A percentile compares a stretch with the other conserved stretches of the same genome.
phyloP scores from a whole-genome alignment of 2,888 invertebrate genomes.

The Aricia artaxerxes region DNA sequence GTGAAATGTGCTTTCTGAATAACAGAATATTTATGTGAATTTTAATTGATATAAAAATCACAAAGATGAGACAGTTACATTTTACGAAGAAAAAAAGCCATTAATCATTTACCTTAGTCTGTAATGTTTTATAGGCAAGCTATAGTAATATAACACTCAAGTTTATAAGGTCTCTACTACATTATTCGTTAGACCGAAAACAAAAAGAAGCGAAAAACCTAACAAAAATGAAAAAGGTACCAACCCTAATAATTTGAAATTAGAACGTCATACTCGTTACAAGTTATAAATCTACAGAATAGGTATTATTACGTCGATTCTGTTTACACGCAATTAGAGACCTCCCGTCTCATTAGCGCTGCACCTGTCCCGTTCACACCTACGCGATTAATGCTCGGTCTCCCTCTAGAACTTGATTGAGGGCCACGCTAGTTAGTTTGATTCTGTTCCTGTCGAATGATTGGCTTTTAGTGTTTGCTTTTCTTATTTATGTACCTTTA shows the following conservation, averaged over 20 bases:
- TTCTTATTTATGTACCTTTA: conserved; percentile 36
- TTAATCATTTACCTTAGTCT: background rate
- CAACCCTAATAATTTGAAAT: conserved; percentile 35
- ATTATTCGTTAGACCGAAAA: background rate
- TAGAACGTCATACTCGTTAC: conserved; percentile 35
- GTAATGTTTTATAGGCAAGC: background rate
- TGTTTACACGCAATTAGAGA: conserved; percentile 76
- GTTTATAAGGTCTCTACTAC: background rate
- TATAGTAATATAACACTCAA: background rate
- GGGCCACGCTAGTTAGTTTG: conserved; percentile 60
- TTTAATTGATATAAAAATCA: no score
- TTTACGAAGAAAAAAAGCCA: no score
- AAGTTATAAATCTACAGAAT: conserved; percentile 47
- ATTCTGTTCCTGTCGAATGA: conserved; percentile 66
- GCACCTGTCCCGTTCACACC: conserved; percentile 51
- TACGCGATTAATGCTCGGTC: conserved; percentile 45
- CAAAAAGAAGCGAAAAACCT: background rate
- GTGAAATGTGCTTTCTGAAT: no score
- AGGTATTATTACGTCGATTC: conserved; percentile 70
- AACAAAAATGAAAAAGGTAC: background rate
- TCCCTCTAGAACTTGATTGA: conserved; percentile 59
- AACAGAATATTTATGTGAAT: no score
- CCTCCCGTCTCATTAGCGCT: conserved; percentile 73
- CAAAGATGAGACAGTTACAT: no score
- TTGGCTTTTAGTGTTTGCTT: conserved; percentile 62